A percentile compares a stretch with the other conserved stretches of the same genome.
These are phyloP conservation scores for Norana najaformis DNA, from an alignment of 2,888 invertebrate species.

Conservation along the genomic window DNA sequence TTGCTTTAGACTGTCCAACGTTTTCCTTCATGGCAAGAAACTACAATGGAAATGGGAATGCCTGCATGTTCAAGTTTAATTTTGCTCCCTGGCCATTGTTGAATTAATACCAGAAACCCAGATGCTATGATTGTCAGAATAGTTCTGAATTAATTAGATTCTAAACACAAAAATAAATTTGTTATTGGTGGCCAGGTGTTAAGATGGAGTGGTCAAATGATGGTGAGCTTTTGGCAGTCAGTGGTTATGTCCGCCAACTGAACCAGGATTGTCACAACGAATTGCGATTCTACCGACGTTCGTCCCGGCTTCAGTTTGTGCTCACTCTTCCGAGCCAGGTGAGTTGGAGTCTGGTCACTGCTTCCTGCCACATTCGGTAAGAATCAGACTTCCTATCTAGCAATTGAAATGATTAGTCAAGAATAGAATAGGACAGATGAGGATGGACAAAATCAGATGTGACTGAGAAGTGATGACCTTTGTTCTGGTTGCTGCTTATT, in stretches of 20 bases:
- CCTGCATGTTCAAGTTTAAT: too few species aligned
- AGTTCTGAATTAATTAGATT: neutral
- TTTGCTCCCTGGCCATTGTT: too few species aligned
- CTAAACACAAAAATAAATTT: neutral
- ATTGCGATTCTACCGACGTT: conserved; percentile 87
- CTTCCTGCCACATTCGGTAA: neutral
- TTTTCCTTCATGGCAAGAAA: too few species aligned
- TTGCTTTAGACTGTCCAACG: too few species aligned
- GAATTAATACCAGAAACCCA: neutral
- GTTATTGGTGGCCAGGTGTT: conserved; percentile 51
- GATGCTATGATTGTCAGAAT: neutral
- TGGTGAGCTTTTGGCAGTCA: conserved; percentile 85
- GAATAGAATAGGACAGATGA: neutral
- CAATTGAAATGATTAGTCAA: neutral
- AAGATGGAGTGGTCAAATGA: conserved; percentile 96
- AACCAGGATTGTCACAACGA: conserved; percentile 65
- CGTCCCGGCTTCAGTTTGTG: conserved; percentile 74
- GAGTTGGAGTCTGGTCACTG: conserved; percentile 28
- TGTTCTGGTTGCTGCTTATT: neutral
- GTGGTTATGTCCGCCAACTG: conserved; percentile 68
- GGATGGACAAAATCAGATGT: neutral
- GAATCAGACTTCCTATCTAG: neutral
- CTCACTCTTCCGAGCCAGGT: conserved; percentile 57
- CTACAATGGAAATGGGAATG: too few species aligned
- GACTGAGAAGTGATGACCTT: neutral